Base-by-base conservation (phyloP, 2,888 invertebrate species). In the Ametastegia equiseti region DNA sequence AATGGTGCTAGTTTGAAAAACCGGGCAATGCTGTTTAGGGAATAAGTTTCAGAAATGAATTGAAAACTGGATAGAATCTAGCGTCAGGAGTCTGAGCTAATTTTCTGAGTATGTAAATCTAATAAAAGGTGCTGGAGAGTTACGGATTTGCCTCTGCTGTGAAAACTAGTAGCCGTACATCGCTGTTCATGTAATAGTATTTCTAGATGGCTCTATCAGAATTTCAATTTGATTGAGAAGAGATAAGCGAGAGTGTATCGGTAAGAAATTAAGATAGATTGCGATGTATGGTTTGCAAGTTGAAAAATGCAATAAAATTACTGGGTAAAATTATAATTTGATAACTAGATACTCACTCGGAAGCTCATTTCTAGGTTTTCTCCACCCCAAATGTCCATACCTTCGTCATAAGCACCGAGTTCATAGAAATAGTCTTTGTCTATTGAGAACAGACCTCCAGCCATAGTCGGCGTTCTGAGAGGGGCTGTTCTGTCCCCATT, bases 341-440 rank as follows among this genome's bases (percentile, higher is more conserved):
- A 39, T 47, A 57, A 67, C 60, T 45, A 71, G n/a, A n/a, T 83
- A 89, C 94, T 93, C 94, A 98, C 98, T 95, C 98, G 94, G 92
- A 98, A 97, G 89, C 97, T 97, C 96, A 98, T 97, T 93, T 98
- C 98, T 69, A 98, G 94, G 92, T 98, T 98, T 92, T 98, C 98
- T 75, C 97, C 98, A 78, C 99, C 99, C 99, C 99, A 99, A 89
- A 99, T 99, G 92, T 99, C 98, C 99, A 99, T 99, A 87, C 99
- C 99, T 92, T 98, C 96, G 92, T 99, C 99, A 92, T 99, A 99
- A 80, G 98, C 96, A 80, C 99, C 99, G 84, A 99, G 94, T 93
- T 98, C 97, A 93, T 98, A 98, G 94, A 99, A 99, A 92, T 98
- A 99, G 33, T 98, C 97, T 90, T 96, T 95, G 92, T 98, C 98